These are phyloP conservation scores for Nyleta sp. DNA, from an alignment of 2,888 invertebrate genomes.

Conservation along the genomic window DNA sequence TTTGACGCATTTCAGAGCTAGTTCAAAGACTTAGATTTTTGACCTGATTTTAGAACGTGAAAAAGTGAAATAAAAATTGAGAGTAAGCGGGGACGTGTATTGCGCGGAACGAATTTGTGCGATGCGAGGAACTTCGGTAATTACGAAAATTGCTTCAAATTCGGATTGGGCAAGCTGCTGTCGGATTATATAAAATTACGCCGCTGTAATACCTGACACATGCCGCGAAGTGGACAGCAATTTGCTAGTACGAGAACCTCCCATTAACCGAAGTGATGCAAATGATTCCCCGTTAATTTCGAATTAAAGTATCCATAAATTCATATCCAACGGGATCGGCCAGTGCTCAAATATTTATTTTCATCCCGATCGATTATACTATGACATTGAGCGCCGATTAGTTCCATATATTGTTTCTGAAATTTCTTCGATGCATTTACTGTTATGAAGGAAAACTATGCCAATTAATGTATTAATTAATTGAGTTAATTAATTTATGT, in stretches of 20 bases:
- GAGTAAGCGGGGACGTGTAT: not conserved
- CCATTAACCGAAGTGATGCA: constrained; percentile 40
- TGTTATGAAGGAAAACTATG: too few relatives aligned
- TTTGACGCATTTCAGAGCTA: too few relatives aligned
- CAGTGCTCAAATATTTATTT: constrained; percentile 15
- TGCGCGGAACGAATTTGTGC: constrained; percentile 15
- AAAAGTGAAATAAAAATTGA: not conserved
- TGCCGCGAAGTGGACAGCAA: constrained; percentile 48
- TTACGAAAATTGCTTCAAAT: constrained; percentile 52
- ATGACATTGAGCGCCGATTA: constrained; percentile 3
- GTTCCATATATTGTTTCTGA: not conserved
- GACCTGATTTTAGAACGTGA: too few relatives aligned
- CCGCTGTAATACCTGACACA: constrained; percentile 54
- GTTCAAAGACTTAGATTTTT: not conserved
- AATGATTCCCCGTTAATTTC: constrained; percentile 49
- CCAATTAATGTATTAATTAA: too few relatives aligned
- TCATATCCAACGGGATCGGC: constrained; percentile 21
- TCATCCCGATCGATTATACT: constrained; percentile 6
- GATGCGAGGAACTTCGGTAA: constrained; percentile 35
- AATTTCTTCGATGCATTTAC: too few relatives aligned
- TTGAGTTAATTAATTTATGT: too few relatives aligned
- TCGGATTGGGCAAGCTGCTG: constrained; percentile 51
- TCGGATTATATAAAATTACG: constrained; percentile 59
- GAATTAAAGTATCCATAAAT: constrained; percentile 48
- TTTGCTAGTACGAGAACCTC: constrained; percentile 36